A percentile compares a stretch with the other conserved stretches of the same genome.
phyloP scores from a whole-genome alignment of 2,888 invertebrate genomes.

The Hemistola chrysoprasaria region DNA sequence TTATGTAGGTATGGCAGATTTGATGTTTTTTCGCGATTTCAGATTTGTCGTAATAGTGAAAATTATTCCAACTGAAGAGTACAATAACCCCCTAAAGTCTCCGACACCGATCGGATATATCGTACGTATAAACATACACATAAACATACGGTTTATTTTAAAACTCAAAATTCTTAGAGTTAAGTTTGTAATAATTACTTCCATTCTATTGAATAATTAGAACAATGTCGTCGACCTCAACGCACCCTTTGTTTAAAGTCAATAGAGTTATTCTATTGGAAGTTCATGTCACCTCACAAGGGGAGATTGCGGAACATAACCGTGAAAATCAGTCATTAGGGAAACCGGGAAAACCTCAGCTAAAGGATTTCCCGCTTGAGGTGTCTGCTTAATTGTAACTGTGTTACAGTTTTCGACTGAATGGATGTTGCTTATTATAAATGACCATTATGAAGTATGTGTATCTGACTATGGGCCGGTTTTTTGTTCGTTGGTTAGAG shows the following conservation, averaged over 20 bases:
- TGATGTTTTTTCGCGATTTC: too few relatives aligned
- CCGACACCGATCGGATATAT: too few relatives aligned
- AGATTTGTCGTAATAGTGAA: too few relatives aligned
- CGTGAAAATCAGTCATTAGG: conserved; percentile 63
- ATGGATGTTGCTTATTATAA: conserved; percentile 9
- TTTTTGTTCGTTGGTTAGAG: too few relatives aligned
- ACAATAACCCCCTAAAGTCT: too few relatives aligned
- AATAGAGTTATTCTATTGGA: conserved; percentile 60
- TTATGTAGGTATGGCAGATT: too few relatives aligned
- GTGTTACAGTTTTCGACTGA: conserved; percentile 51
- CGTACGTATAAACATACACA: too few relatives aligned
- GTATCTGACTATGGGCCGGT: too few relatives aligned
- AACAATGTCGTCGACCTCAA: conserved; percentile 31
- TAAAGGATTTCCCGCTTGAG: conserved; percentile 55
- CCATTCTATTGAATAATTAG: conserved; percentile 27
- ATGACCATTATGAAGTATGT: too few relatives aligned
- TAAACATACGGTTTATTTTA: too few relatives aligned
- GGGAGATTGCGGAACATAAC: conserved; percentile 34
- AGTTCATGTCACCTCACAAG: conserved; percentile 53
- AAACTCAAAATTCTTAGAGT: conserved; percentile 12
- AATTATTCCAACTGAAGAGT: too few relatives aligned
- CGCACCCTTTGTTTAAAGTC: conserved; percentile 32
- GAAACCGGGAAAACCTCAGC: conserved; percentile 56
- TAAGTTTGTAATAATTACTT: conserved; percentile 21
- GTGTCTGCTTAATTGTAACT: conserved; percentile 42